Conservation (phyloP, 2,888 invertebrate genomes). For the Zhengitettix transpicula region DNA sequence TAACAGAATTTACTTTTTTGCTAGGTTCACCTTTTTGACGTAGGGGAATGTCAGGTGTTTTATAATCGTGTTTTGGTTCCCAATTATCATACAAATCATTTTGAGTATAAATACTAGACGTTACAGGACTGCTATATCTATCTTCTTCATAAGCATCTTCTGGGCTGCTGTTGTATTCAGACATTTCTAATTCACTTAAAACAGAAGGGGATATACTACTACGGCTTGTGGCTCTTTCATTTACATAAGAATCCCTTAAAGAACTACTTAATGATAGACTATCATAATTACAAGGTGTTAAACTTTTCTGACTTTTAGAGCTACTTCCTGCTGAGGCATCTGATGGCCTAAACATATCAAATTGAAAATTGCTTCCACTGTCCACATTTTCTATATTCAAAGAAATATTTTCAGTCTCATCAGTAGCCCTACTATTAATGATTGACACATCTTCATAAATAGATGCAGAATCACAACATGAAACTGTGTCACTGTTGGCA, state of each 20-base stretch:
- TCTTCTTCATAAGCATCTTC: slow-evolving; percentile 3
- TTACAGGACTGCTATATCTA: neutral
- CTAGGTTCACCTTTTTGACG: slow-evolving; percentile 13
- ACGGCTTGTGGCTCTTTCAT: neutral
- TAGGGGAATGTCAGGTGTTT: neutral
- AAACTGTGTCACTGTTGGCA: neutral
- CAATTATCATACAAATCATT: slow-evolving; percentile 15
- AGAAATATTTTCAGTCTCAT: neutral
- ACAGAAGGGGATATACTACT: slow-evolving; percentile 6
- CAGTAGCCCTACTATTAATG: neutral
- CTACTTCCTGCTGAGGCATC: neutral
- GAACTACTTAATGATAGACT: neutral
- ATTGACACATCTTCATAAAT: neutral
- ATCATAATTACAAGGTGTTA: neutral
- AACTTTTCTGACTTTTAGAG: neutral
- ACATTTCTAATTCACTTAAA: slow-evolving; percentile 4
- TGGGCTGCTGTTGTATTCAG: neutral
- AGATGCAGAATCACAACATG: neutral
- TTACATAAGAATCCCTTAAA: too few relatives aligned
- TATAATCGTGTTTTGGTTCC: slow-evolving; percentile 1
- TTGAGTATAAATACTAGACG: neutral
- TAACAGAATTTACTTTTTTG: slow-evolving; percentile 28
- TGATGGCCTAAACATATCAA: neutral
- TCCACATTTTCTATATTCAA: neutral
- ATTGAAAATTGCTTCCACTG: too few relatives aligned